These are phyloP conservation scores for Miniopterus natalensis DNA, from an alignment of 2,113 vertebrate species.

Conservation along the genomic window DNA sequence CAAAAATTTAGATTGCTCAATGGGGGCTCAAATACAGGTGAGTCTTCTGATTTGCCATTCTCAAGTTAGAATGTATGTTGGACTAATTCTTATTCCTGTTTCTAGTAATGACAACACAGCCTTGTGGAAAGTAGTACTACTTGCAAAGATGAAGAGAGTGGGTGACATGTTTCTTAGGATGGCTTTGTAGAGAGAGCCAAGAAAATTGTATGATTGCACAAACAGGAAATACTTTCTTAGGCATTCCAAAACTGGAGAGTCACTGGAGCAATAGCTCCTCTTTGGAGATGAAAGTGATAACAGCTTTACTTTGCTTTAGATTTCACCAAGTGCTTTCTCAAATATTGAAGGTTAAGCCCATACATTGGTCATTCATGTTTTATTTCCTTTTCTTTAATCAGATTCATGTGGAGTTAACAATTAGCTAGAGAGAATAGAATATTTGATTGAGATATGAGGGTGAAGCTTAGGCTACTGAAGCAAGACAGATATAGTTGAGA, in stretches of 20 bases:
- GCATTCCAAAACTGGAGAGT: background rate
- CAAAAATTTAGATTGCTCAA: background rate
- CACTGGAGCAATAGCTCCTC: background rate
- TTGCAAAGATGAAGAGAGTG: background rate
- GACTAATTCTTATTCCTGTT: background rate
- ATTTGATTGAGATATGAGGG: background rate
- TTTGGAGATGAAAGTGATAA: background rate
- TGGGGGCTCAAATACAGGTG: background rate
- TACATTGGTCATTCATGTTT: background rate
- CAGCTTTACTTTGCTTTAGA: background rate
- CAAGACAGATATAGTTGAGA: background rate
- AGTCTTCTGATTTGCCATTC: background rate
- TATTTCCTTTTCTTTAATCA: background rate
- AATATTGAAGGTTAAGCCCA: background rate
- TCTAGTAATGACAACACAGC: background rate
- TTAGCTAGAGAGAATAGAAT: background rate
- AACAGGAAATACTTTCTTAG: background rate
- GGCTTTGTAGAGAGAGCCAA: background rate
- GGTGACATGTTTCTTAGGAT: background rate
- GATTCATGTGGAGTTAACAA: background rate
- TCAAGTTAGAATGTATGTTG: background rate
- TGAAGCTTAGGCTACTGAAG: background rate
- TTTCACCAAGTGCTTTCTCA: background rate
- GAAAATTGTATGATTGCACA: background rate
- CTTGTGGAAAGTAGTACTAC: background rate